Base-by-base conservation (phyloP, 2,797 vertebrate species). In the Sebastolobus altivelis region DNA sequence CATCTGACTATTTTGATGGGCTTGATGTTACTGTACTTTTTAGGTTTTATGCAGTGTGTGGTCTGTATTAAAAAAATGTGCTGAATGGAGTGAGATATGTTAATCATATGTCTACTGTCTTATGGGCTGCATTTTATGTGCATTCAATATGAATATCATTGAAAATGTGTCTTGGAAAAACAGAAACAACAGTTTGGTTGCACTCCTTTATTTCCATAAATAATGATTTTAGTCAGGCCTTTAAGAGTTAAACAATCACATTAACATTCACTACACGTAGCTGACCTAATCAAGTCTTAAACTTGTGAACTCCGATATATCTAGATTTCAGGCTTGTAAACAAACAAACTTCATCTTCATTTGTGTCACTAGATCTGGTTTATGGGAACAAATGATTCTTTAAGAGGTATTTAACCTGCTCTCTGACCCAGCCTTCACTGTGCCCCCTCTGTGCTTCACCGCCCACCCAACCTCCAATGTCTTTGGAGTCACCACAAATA, bases 391-490 rank as follows among this genome's bases (percentile, higher is more conserved):
- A 82, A 72, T 18, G 0, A 59, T 65, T 84, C 69, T 79, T 86
- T 25, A n/a, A n/a, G 8, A 87, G 77, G 69, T 82, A 79, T 90
- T 89, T 84, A 88, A 89, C 84, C 86, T 89, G 75, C 82, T 86
- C 78, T 70, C 37, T 81, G 73, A 88, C 83, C 88, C 81, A 66
- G 72, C 88, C 86, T 70, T 77, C 60, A 66, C 60, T 67, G 59
- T 54, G 35, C 80, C 80, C 71, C 79, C 27, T 58, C 83, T 84
- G 58, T 55, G 20, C 54, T 63, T 83, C 79, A 87, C 88, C 86
- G 81, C 88, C 91, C 87, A 93, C 90, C 83, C 87, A 83, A 81
- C 86, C 83, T 81, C 91, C 88, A 90, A 88, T 86, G 84, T 86
- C 82, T 93, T 90, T 91, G 60, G 87, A 90, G 83, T 82, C 58